Evolutionary conservation across 1,140 invertebrate species (phyloP).

Genomic region (Lepidurus couesii): DNA sequence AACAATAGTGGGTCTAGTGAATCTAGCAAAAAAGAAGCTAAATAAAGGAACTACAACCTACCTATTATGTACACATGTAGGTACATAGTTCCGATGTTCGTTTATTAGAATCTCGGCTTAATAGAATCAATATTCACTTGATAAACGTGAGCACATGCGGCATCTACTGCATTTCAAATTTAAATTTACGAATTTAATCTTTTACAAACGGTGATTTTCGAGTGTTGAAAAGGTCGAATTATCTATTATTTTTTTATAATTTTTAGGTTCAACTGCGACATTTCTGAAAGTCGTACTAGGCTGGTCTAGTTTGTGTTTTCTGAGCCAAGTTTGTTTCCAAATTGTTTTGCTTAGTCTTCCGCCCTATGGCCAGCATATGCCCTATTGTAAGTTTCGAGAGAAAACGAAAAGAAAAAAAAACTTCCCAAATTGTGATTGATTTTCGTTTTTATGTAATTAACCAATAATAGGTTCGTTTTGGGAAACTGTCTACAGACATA

Average conservation of each 20-base stretch:
- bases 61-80: too few species aligned
- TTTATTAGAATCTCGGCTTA: too few species aligned
- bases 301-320: constrained; percentile 56
- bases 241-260: constrained; percentile 47
- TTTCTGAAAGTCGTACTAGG: constrained; percentile 63
- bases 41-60: too few species aligned
- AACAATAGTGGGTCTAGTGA: too few species aligned
- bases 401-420: constrained; percentile 36
- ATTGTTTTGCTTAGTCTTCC: constrained; percentile 59
- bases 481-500: constrained; percentile 60
- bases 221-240: neutral
- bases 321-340: constrained; percentile 71
- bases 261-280: constrained; percentile 60
- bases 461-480: constrained; percentile 49
- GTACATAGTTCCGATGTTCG: too few species aligned
- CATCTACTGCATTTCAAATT: too few species aligned
- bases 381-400: constrained; percentile 50
- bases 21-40: too few species aligned
- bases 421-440: too few species aligned
- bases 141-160: too few species aligned
- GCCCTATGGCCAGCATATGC: constrained; percentile 59
- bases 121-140: too few species aligned
- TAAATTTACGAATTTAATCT: too few species aligned
- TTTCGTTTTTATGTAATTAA: constrained; percentile 9
- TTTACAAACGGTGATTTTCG: neutral